These are phyloP conservation scores for Agriopis leucophaearia DNA, from an alignment of 2,888 invertebrate species.

Conservation along the genomic window DNA sequence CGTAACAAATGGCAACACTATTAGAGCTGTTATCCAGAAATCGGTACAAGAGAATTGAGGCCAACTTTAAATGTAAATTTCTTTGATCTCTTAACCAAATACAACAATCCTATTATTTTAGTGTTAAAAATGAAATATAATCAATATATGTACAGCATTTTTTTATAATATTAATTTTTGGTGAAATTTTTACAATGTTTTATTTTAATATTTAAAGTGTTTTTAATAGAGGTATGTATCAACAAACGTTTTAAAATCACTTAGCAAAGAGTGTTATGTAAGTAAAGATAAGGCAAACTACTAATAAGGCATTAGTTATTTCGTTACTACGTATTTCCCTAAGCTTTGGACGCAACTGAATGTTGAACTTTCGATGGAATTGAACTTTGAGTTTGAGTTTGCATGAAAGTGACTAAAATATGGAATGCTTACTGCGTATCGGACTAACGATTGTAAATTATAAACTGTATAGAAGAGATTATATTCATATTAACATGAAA, in stretches of 20 bases:
- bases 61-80: conserved; percentile 19
- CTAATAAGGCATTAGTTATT: neutral
- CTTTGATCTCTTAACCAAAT: conserved; percentile 52
- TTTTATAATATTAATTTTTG: neutral
- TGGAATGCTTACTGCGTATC: conserved; percentile 27
- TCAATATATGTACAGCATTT: too few relatives aligned
- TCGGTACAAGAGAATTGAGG: neutral
- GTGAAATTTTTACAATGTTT: neutral
- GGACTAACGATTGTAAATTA: neutral
- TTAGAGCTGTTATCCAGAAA: neutral
- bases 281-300: neutral
- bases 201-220: conserved; percentile 1
- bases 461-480: neutral
- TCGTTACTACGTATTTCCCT: neutral
- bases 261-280: neutral
- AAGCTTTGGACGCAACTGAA: conserved; percentile 1
- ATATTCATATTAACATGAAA: neutral
- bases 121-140: neutral
- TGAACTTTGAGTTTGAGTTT: conserved; percentile 60
- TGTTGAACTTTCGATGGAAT: conserved; percentile 35
- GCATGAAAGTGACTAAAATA: conserved; percentile 50
- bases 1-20: neutral
- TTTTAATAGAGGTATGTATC: neutral
- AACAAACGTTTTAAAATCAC: neutral
- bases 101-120: conserved; percentile 13